Evolutionary conservation across 2,888 invertebrate genomes (phyloP), one percentile per base, ranked within the genome.

Genomic region (Leptinotarsa peninsularis): DNA sequence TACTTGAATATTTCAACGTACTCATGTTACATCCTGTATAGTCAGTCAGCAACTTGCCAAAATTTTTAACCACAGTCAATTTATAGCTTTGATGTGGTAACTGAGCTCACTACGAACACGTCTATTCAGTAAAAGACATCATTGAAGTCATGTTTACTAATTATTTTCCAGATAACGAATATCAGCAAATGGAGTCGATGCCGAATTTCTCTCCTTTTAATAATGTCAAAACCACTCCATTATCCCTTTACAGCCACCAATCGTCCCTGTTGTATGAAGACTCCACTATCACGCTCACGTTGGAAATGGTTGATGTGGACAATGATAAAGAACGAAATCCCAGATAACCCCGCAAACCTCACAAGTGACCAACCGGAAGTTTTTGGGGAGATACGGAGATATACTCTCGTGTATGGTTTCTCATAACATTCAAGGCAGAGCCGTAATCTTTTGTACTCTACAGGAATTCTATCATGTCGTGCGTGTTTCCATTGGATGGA

Each of bases 291-390:
- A 49, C 56, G 21, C 21, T 63, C 33, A 73, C 66, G 66, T 67
- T 49, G 43, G 27, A 68, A 68, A 73, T 73, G 63, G 69, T 66
- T 73, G 73, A 70, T 70, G 54, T 54, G 33, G 70, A 70, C 52
- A 70, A 67, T 70, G 69, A 74, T 74, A 74, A 74, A 66, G 60
- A 74, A 69, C 58, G 60, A 54, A 69, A 56, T 68, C 56, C 60
- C 54, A 69, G 70, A 74, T 70, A 69, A 69, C 56, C 43, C 70
- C 49, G 49, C 21, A 52, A 74, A 69, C 66, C 66, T 74, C 73
- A 56, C n/a, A 54, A 66, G 54, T 66, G 49, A 66, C 54, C 73
- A 74, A 56, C 66, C 70, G 70, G 23, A 67, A 60, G 27, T 70
- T 70, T 74, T 70, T 70, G 4, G 49, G 27, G 54, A 43, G 73